Percentiles rank a stretch among this genome's conserved stretches.
These are phyloP conservation scores for Schrankia costaestrigalis DNA, from an alignment of 2,888 invertebrate genomes.

Conservation along the genomic window DNA sequence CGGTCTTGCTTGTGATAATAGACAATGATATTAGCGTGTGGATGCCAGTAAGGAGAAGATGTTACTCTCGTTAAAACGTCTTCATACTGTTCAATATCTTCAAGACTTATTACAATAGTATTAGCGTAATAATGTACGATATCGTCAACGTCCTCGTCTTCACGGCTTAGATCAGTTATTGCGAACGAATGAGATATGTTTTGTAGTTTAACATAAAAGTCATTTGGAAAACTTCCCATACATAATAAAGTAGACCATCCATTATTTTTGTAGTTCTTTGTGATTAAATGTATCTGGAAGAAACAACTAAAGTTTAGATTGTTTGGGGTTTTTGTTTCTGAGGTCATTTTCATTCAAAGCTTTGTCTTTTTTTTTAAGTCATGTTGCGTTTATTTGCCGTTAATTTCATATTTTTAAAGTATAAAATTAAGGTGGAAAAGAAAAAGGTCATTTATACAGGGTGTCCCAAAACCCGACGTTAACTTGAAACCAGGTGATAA, in stretches of 20 bases:
- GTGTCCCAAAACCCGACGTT: too few relatives aligned
- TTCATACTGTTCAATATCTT: constrained; percentile 47
- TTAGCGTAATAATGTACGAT: constrained; percentile 50
- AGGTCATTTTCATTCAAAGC: too few relatives aligned
- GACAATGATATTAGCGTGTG: constrained; percentile 51
- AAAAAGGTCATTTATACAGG: too few relatives aligned
- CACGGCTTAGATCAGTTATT: constrained; percentile 35
- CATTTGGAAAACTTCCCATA: constrained; percentile 52
- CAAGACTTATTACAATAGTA: constrained; percentile 44
- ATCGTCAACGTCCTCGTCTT: constrained; percentile 46
- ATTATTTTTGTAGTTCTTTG: constrained; percentile 45
- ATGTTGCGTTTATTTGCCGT: too few relatives aligned
- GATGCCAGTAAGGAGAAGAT: constrained; percentile 54
- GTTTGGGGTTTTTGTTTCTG: too few relatives aligned
- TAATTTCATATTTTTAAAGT: too few relatives aligned
- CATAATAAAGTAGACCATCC: constrained; percentile 53
- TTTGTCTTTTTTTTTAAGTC: too few relatives aligned
- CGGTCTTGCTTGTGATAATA: constrained; percentile 42
- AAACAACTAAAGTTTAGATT: too few relatives aligned
- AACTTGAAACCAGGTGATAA: too few relatives aligned
- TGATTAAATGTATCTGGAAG: constrained; percentile 49
- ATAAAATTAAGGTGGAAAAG: too few relatives aligned
- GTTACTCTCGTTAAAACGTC: constrained; percentile 41
- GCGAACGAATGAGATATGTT: constrained; percentile 39
- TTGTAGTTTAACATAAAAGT: constrained; percentile 41